These are phyloP conservation scores for Strigamia crassipes DNA, from an alignment of 2,888 invertebrate genomes.

Conservation along the genomic window DNA sequence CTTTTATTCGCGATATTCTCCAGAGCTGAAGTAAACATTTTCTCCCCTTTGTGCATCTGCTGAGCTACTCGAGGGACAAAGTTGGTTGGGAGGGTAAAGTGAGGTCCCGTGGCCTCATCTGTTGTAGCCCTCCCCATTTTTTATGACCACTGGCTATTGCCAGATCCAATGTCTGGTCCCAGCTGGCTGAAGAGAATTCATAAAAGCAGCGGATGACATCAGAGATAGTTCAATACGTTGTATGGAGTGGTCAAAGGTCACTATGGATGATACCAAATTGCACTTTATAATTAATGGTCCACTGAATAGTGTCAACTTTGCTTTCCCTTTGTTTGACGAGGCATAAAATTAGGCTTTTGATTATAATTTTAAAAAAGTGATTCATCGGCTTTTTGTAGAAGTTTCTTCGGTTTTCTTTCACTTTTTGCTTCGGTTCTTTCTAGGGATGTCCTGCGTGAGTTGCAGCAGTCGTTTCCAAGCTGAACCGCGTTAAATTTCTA, in stretches of 20 bases:
- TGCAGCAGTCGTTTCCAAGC: not conserved
- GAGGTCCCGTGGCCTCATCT: conserved; percentile 35
- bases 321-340: not conserved
- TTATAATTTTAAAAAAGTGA: not conserved
- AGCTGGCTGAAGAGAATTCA: conserved; percentile 27
- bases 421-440: too few relatives aligned
- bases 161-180: conserved; percentile 40
- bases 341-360: conserved; percentile 16
- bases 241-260: conserved; percentile 17
- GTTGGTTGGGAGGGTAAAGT: conserved; percentile 13
- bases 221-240: conserved; percentile 36
- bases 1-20: conserved; percentile 24
- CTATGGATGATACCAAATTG: conserved; percentile 4
- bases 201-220: conserved; percentile 36
- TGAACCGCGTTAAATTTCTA: not conserved
- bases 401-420: too few relatives aligned
- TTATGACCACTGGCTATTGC: conserved; percentile 38
- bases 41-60: conserved; percentile 40
- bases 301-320: conserved; percentile 17
- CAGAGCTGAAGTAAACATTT: conserved; percentile 22
- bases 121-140: conserved; percentile 27
- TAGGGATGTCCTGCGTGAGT: not conserved
- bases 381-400: too few relatives aligned
- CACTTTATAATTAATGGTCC: conserved; percentile 12
- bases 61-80: conserved; percentile 1